A percentile compares a stretch with the other conserved stretches of the same genome.
These are phyloP conservation scores for Clistopyga incitator DNA, from an alignment of 2,888 invertebrate genomes.

Conservation along the genomic window DNA sequence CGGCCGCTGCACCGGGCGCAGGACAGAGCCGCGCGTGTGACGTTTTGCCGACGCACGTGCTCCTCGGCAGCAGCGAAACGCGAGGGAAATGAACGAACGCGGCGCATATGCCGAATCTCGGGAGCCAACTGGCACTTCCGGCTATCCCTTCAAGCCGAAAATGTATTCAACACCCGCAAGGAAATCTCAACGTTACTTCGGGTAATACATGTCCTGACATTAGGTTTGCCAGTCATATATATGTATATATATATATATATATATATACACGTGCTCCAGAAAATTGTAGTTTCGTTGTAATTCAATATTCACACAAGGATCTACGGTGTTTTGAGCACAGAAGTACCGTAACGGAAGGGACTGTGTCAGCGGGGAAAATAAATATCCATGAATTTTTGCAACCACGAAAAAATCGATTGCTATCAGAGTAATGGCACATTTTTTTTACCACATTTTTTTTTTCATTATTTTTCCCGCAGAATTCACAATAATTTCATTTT, in stretches of 20 bases:
- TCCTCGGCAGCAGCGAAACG: slow-evolving; percentile 10
- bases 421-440: background rate
- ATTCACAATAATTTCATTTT: too few relatives aligned
- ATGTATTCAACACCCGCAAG: slow-evolving; percentile 75
- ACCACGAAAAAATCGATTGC: background rate
- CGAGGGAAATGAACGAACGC: slow-evolving; percentile 27
- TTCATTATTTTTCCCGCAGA: too few relatives aligned
- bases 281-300: slow-evolving; percentile 34
- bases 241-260: slow-evolving; percentile 1
- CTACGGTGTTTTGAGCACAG: slow-evolving; percentile 55
- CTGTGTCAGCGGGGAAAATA: background rate
- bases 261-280: slow-evolving; percentile 42
- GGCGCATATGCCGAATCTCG: slow-evolving; percentile 78
- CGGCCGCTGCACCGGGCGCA: slow-evolving; percentile 50
- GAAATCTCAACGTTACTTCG: slow-evolving; percentile 68
- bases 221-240: background rate
- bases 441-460: too few relatives aligned
- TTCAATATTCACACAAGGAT: slow-evolving; percentile 54
- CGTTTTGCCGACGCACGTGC: slow-evolving; percentile 47
- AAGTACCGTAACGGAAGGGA: slow-evolving; percentile 21
- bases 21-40: background rate
- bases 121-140: slow-evolving; percentile 81
- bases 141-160: slow-evolving; percentile 77
- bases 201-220: background rate
- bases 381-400: slow-evolving; percentile 9